These are phyloP conservation scores for Tympanuchus pallidicinctus DNA, from an alignment of 2,113 vertebrate species.

Conservation along the genomic window DNA sequence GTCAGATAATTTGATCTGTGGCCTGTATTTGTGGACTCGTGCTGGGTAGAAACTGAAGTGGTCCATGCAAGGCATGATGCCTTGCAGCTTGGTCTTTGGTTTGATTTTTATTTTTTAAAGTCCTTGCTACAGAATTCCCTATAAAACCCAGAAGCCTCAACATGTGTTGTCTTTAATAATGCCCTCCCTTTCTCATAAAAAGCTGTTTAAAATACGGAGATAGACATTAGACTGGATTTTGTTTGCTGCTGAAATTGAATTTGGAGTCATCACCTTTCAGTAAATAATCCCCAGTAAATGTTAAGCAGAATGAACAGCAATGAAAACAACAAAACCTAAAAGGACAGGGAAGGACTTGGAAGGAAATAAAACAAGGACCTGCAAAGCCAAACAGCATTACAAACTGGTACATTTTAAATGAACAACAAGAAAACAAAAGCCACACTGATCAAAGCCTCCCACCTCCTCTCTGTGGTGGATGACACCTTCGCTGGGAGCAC, in stretches of 20 bases:
- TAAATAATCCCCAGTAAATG: background rate
- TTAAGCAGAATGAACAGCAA: constrained; percentile 32
- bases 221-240: background rate
- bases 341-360: constrained; percentile 15
- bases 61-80: background rate
- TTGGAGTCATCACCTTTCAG: background rate
- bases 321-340: constrained; percentile 48
- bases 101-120: background rate
- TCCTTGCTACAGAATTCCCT: background rate
- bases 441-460: constrained; percentile 59
- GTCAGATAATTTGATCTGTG: background rate
- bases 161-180: background rate
- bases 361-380: constrained; percentile 45
- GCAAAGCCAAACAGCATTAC: constrained; percentile 44
- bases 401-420: constrained; percentile 70
- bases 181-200: background rate
- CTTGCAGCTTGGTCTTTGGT: background rate
- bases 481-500: constrained; percentile 46
- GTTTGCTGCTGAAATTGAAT: constrained; percentile 11
- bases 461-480: constrained; percentile 49
- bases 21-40: background rate
- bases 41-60: background rate
- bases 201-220: background rate
- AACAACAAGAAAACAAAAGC: constrained; percentile 62
- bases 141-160: background rate